Evolutionary conservation across 2,113 vertebrate genomes (phyloP).

Genomic region (Mustelus asterias): DNA sequence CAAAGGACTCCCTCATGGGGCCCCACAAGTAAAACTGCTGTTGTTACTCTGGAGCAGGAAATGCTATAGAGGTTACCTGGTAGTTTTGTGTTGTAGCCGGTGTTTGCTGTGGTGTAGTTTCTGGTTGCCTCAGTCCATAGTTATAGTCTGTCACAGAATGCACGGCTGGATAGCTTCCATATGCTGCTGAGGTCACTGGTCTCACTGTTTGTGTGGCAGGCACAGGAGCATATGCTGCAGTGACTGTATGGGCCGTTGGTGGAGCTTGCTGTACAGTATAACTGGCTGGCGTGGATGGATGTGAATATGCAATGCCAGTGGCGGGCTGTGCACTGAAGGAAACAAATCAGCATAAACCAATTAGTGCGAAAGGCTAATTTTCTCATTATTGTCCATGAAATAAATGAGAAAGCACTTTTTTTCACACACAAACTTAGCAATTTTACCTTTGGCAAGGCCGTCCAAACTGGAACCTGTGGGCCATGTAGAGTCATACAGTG

Average conservation of each 20-base stretch:
- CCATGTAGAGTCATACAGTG: too few relatives aligned
- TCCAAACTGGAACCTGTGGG: background rate
- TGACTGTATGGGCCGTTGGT: constrained; percentile 49
- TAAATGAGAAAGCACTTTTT: background rate
- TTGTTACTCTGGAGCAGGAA: constrained; percentile 15
- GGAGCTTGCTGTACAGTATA: constrained; percentile 53
- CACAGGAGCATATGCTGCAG: constrained; percentile 54
- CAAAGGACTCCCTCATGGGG: background rate
- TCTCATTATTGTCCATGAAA: background rate
- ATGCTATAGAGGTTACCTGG: constrained; percentile 52
- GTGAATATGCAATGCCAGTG: constrained; percentile 48
- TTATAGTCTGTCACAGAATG: constrained; percentile 54
- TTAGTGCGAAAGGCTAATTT: background rate
- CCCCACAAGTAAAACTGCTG: background rate
- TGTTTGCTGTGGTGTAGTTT: constrained; percentile 46
- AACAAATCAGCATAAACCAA: constrained; percentile 7
- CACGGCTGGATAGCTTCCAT: constrained; percentile 51
- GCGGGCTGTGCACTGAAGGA: constrained; percentile 55
- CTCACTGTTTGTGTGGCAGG: constrained; percentile 46
- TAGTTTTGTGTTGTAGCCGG: constrained; percentile 55
- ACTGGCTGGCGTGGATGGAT: constrained; percentile 51
- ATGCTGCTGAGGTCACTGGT: constrained; percentile 48
- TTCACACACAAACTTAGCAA: background rate
- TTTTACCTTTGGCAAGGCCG: background rate
- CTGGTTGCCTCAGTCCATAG: constrained; percentile 47